Percentiles rank a stretch among this genome's conserved stretches.
phyloP scores from a whole-genome alignment of 64 coral and sea anemone species.

The Trachythela sp. region DNA sequence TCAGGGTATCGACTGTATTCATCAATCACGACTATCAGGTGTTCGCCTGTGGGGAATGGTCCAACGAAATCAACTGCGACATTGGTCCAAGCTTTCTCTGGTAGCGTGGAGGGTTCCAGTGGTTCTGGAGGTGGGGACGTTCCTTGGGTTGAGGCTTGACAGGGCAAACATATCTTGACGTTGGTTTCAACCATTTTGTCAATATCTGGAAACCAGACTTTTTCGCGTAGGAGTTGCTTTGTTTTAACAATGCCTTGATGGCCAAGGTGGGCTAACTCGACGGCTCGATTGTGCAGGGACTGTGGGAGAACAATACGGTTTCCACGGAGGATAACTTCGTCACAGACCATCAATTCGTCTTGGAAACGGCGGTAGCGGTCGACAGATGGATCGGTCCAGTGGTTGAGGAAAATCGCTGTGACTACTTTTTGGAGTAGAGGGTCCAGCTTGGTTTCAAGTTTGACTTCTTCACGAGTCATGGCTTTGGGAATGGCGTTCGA shows the following conservation, averaged over 20 bases:
- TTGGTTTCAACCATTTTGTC: neutral
- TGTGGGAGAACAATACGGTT: neutral
- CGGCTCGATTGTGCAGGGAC: neutral
- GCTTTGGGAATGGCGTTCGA: slow-evolving; percentile 42
- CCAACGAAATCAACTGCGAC: neutral
- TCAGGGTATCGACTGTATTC: slow-evolving; percentile 24
- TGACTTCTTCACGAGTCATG: neutral
- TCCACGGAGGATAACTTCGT: neutral
- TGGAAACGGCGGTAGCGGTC: neutral
- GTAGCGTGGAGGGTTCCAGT: neutral
- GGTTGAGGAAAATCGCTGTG: neutral
- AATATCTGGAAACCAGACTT: slow-evolving; percentile 3
- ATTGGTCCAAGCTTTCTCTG: neutral
- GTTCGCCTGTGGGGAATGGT: neutral
- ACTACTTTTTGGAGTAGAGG: neutral
- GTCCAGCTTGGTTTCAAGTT: neutral
- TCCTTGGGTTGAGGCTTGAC: neutral
- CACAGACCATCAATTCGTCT: neutral
- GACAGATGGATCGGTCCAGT: neutral
- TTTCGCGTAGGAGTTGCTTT: neutral
- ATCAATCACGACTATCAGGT: neutral
- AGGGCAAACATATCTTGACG: neutral
- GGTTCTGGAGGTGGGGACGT: too few species aligned
- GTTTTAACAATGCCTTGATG: slow-evolving; percentile 37
- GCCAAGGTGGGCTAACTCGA: neutral